Evolutionary conservation across 2,888 invertebrate species (phyloP), one percentile per base, ranked within the genome.

Genomic region (Pseudeuparius sepicola): DNA sequence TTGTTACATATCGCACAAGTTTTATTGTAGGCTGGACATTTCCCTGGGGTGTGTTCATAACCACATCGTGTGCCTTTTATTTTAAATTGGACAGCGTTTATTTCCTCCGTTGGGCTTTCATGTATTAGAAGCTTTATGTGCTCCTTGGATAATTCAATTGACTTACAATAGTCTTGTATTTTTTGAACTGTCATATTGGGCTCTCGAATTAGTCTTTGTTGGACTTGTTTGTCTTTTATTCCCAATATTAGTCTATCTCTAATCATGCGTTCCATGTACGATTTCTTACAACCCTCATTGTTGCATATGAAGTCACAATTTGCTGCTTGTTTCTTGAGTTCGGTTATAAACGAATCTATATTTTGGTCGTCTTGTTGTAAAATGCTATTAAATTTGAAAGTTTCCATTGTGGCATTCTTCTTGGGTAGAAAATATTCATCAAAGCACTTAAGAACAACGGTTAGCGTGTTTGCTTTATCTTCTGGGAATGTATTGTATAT

Each of bases 331-430:
- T n/a, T n/a, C n/a, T n/a, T n/a, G n/a, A n/a, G n/a, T n/a, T n/a
- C n/a, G n/a, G n/a, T n/a, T n/a, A n/a, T n/a, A 14, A n/a, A n/a
- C n/a, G n/a, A n/a, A n/a, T 39, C 27, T 6, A 39, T 37, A 10
- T 7, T 24, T 30, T 37, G 34, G n/a, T 31, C 29, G 9, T 34
- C 24, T 33, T 18, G 20, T 27, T 39, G 39, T 3, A 11, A 3
- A 11, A 37, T 27, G 33, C 27, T 42, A 16, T 42, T 42, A 23
- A 42, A 42, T 24, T 42, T 42, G 12, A 42, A 42, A 9, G 42
- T 39, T 27, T 42, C 39, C 35, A 42, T 37, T 2, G 36, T 20
- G 7, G 37, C 13, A 24, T 31, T 36, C 14, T 20, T 31, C 20
- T 37, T 42, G 6, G 35, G 39, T n/a, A 39, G 14, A 28, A 39